Base-by-base conservation (phyloP, 2,888 invertebrate species). In the Hirtodrosophila histrioides region DNA sequence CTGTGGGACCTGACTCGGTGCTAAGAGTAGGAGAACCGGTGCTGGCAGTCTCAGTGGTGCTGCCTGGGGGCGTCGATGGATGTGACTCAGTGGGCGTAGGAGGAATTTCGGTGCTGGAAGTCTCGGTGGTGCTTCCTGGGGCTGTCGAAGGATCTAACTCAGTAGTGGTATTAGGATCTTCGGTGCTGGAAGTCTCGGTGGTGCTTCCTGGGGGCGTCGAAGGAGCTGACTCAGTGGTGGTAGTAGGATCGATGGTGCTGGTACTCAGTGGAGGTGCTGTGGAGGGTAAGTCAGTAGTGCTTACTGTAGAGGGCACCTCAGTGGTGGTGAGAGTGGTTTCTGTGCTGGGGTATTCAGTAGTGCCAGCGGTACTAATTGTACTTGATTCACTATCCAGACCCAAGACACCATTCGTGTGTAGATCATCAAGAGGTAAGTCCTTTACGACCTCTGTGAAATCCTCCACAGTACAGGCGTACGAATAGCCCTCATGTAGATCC, bases 401-500 rank as follows among this genome's bases (percentile, higher is more conserved):
- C 33, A 89, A 60, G 1, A 89, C 45, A 0, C 89, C 89, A 24
- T 64, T 81, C 0, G 89, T 88, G 0, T 87, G 36, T 4, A 89
- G 65, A 39, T 78, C 75, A 0, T 82, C 85, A 7, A 85, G 48
- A 0, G 90, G 90, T 58, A 88, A 75, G 69, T 84, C 72, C n/a
- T 70, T 86, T 0, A 85, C 89, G 8, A 77, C 84, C 7, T 55
- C 56, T 0, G 67, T 80, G 55, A 90, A 89, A n/a, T 80, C 89
- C 17, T 86, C 82, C 2, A 90, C 89, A 0, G 81, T 65, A 29
- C 90, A 90, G 1, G 90, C 90, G 57, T 89, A 90, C 0, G 82
- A 85, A 33, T 89, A 90, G 3, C 90, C 90, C 29, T 86, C 78
- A 0, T 64, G 58, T 3, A 90, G 56, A 63, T 88, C 82, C 33